Base-by-base conservation (phyloP, 2,113 vertebrate species). In the Alaudala cheleensis region DNA sequence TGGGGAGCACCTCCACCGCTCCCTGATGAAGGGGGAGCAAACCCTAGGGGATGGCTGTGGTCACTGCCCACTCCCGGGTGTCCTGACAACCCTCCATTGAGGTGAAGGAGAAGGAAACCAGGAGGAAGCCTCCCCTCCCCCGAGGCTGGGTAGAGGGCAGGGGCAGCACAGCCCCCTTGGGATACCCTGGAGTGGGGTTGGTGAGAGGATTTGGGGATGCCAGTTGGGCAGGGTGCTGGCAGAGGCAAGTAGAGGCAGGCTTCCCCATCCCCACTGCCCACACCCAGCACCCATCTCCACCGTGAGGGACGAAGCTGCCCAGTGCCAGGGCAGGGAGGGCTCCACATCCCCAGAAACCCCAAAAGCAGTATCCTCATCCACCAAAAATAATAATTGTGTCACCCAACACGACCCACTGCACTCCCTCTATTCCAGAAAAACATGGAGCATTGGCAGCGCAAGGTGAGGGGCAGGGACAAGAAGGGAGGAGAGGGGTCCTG, bases 361-460 rank as follows among this genome's bases (percentile, higher is more conserved):
- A 40, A 56, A 81, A 87, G 34, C 29, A 86, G 57, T 53, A 34
- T 64, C 62, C 25, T 72, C 31, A 71, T 37, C 79, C 47, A 49
- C 57, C 80, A 66, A 71, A 85, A 85, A 25, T 24, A 49, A 47
- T n/a, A 33, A 60, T 47, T 37, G n/a, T 79, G 89, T 62, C 86
- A 94, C 89, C 61, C 57, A 61, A 69, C 1, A 2, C 1, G 25
- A 94, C 89, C 65, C 66, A 69, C 62, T 4, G 4, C 1, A 3
- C 81, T 81, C 72, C 5, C 20, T 50, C 72, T 64, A 31, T 69
- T 93, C 85, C 72, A 39, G 57, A 83, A 69, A 87, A 94, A 60
- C 60, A 88, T 3, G 1, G 53, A 76, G 67, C n/a, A 2, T 47
- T 14, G 15, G n/a, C 82, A 87, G 86, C 8, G 17, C 3, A 7